Evolutionary conservation across 2,113 vertebrate genomes (phyloP), one percentile per base, ranked within the genome.

Genomic region (Lampris megalopsis): DNA sequence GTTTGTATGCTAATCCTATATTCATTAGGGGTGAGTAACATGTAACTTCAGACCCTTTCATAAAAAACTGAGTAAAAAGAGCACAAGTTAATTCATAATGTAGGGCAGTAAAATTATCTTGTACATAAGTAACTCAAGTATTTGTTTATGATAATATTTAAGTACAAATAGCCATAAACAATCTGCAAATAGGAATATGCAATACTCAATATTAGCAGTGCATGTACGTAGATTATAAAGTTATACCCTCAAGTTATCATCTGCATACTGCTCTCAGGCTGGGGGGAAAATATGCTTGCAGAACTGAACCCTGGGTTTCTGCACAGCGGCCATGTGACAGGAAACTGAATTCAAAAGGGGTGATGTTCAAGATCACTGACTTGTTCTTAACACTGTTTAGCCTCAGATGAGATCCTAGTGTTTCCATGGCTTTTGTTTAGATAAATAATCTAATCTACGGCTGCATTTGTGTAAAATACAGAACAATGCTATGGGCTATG

Each of bases 321-420:
- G 69, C 57, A 73, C 38, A 10, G 47, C 11, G 75, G 70, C 56
- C 88, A 92, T 64, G 78, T 90, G 84, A 89, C 88, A 89, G 88
- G 87, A 90, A 89, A 80, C 43, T 62, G 45, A 63, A 69, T 24
- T 45, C 50, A 61, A 81, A 80, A 67, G 75, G 69, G 53, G 36
- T 79, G 69, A 75, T 71, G 67, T 83, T 88, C 71, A 79, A 86
- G 82, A 88, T 80, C 84, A 85, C 77, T 68, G 50, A 47, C 62
- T 9, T 48, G 63, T 66, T 76, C 68, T 37, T 4, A 1, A 77
- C 24, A 24, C 35, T 47, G 79, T 77, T 84, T 1, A 61, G 42
- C 66, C 82, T 53, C 37, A 65, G n/a, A 9, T 40, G 35, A 13
- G 37, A 24, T 60, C 49, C 36, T 42, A 6, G 11, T 57, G 5